Conservation (phyloP, 2,888 invertebrate genomes). For the Mesorhabditis spiculigera region DNA sequence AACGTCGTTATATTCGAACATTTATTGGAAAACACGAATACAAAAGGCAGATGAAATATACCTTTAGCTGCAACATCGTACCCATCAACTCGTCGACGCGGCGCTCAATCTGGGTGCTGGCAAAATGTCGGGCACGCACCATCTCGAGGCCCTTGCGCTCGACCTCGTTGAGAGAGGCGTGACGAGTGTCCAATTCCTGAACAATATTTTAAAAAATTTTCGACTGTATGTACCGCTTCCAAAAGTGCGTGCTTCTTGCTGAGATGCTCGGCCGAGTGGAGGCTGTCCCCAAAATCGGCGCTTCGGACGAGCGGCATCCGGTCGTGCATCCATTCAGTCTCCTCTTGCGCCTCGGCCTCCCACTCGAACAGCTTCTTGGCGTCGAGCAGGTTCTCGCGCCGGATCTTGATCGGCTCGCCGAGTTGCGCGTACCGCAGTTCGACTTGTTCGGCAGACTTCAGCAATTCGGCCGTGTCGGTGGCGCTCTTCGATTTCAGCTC, state of each 20-base stretch:
- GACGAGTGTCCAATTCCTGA: constrained; percentile 43
- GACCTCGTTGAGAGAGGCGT: constrained; percentile 39
- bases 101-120: constrained; percentile 72
- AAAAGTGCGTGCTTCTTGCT: constrained; percentile 89
- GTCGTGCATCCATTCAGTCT: constrained; percentile 84
- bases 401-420: constrained; percentile 63
- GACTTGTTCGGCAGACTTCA: constrained; percentile 70
- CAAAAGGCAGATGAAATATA: constrained; percentile 9
- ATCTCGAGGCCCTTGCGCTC: constrained; percentile 38
- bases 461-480: constrained; percentile 60
- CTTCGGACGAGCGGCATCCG: constrained; percentile 83
- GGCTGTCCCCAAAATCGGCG: constrained; percentile 80
- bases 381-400: constrained; percentile 83
- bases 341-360: constrained; percentile 85
- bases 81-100: constrained; percentile 64
- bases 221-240: constrained; percentile 74
- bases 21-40: background rate
- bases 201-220: constrained; percentile 6
- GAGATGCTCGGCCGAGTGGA: constrained; percentile 75
- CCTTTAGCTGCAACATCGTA: constrained; percentile 24
- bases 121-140: constrained; percentile 72
- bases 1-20: background rate
- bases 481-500: constrained; percentile 30
- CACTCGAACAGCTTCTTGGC: constrained; percentile 83
- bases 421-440: constrained; percentile 66